Evolutionary conservation across 2,888 invertebrate species (phyloP).

Genomic region (Galeruca laticollis): DNA sequence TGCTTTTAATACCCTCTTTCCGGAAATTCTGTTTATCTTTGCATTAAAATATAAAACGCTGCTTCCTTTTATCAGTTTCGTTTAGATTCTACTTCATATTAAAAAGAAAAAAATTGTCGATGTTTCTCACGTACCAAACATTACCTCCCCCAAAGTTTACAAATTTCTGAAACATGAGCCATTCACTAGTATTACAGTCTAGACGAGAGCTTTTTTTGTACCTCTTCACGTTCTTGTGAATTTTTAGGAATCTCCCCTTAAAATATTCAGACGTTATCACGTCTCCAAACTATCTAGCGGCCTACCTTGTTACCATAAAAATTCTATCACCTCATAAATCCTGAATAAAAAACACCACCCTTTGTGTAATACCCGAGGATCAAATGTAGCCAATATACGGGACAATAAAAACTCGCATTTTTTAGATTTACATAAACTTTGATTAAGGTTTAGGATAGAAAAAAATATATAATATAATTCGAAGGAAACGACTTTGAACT

Average conservation of each 20-base stretch:
- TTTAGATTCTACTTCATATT: conserved; percentile 15
- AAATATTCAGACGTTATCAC: conserved; percentile 44
- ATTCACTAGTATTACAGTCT: conserved; percentile 34
- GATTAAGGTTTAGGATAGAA: conserved; percentile 5
- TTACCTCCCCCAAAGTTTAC: conserved; percentile 37
- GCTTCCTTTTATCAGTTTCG: background rate
- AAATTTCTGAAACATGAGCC: conserved; percentile 43
- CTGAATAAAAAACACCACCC: conserved; percentile 38
- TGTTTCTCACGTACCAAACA: conserved; percentile 29
- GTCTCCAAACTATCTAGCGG: conserved; percentile 37
- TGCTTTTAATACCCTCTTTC: no score
- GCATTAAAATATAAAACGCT: no score
- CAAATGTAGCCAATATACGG: conserved; percentile 11
- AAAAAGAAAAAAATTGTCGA: conserved; percentile 17
- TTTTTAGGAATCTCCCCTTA: conserved; percentile 32
- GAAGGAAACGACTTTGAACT: background rate
- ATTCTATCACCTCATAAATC: conserved; percentile 44
- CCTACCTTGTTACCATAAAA: conserved; percentile 44
- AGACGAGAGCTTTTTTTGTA: conserved; percentile 22
- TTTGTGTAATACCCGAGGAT: conserved; percentile 21
- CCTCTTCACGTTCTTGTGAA: conserved; percentile 9
- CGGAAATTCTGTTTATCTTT: no score
- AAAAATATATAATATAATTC: background rate
- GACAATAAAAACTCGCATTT: conserved; percentile 13
- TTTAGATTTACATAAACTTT: conserved; percentile 22